Evolutionary conservation across 2,113 vertebrate genomes (phyloP).

Genomic region (Origma solitaria): DNA sequence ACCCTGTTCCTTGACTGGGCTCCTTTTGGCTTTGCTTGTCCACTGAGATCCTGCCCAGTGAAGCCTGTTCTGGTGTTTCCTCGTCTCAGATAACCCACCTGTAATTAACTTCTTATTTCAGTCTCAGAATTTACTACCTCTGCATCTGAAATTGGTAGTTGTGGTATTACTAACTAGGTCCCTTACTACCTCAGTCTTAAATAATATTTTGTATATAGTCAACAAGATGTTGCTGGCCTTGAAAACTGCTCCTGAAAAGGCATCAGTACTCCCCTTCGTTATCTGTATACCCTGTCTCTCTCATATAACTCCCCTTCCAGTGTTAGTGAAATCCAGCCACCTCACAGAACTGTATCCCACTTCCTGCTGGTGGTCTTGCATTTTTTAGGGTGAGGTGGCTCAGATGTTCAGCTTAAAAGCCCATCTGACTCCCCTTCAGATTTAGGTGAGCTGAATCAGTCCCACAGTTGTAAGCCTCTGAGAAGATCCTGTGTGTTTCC

Average conservation of each 20-base stretch:
- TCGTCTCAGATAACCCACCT: not conserved
- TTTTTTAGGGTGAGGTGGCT: not conserved
- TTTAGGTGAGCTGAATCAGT: not conserved
- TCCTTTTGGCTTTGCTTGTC: not conserved
- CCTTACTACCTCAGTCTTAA: not conserved
- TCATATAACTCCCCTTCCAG: not conserved
- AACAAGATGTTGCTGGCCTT: not conserved
- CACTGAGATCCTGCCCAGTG: not conserved
- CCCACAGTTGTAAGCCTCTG: not conserved
- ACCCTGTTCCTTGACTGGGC: not conserved
- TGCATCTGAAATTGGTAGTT: not conserved
- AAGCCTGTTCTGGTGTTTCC: not conserved
- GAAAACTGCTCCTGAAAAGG: not conserved
- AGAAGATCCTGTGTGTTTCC: not conserved
- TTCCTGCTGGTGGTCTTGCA: not conserved
- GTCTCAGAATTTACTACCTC: not conserved
- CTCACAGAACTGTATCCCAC: rapidly evolving
- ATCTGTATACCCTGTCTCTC: rapidly evolving
- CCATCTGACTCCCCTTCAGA: not conserved
- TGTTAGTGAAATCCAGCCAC: not conserved
- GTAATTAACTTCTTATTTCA: not conserved
- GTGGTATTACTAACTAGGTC: not conserved
- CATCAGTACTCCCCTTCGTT: not conserved
- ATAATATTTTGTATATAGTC: not conserved
- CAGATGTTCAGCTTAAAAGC: not conserved